Conservation (phyloP, 2,888 invertebrate species). For the Aphodius granarius region DNA sequence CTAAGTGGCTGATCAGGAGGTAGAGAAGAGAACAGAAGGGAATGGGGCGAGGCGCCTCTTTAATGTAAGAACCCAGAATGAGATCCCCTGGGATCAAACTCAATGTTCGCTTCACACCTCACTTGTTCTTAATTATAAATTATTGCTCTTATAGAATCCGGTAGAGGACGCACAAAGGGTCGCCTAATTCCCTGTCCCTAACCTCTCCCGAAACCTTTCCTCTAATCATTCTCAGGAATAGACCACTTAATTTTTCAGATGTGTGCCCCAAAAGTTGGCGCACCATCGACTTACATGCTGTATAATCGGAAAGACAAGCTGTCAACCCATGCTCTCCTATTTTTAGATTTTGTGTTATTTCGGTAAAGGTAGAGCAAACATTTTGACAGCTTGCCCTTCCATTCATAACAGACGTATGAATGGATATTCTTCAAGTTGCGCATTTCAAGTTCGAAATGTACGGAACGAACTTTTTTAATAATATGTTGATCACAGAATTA, state of each 20-base stretch:
- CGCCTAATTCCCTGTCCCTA: background rate
- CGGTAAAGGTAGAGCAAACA: background rate
- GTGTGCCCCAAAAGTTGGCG: background rate
- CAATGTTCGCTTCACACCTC: slow-evolving; percentile 51
- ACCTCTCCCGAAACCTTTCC: background rate
- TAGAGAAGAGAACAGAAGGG: background rate
- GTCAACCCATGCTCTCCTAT: background rate
- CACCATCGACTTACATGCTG: background rate
- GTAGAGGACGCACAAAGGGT: background rate
- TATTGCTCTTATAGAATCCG: slow-evolving; percentile 38
- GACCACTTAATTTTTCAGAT: background rate
- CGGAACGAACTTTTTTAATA: too few species aligned
- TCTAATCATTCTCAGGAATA: background rate
- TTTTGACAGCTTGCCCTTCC: background rate
- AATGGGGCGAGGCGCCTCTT: slow-evolving; percentile 32
- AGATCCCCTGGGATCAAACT: slow-evolving; percentile 46
- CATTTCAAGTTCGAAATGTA: too few species aligned
- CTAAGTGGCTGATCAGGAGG: slow-evolving; percentile 22
- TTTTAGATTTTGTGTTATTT: background rate
- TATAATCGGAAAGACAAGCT: background rate
- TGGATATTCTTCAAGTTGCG: background rate
- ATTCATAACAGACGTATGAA: background rate
- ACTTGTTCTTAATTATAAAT: slow-evolving; percentile 51
- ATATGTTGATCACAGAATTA: too few species aligned
- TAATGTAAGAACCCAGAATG: slow-evolving; percentile 45